These are phyloP conservation scores for Polymixis lichenea DNA, from an alignment of 2,888 invertebrate genomes.

Conservation along the genomic window DNA sequence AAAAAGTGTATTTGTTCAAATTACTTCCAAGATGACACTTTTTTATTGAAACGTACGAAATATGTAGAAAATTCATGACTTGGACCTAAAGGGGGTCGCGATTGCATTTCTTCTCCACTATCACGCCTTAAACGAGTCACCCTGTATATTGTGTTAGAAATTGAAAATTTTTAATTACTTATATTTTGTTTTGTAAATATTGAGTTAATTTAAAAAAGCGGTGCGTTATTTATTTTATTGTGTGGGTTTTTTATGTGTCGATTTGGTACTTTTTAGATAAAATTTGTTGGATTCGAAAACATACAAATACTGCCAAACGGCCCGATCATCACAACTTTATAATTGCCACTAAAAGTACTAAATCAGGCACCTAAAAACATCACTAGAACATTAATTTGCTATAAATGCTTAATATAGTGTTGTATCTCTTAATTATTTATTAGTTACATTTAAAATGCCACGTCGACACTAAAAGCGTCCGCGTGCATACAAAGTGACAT, in stretches of 20 bases:
- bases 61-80: constrained; percentile 15
- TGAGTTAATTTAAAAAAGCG: constrained; percentile 44
- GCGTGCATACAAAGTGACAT: constrained; percentile 40
- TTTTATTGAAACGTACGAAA: constrained; percentile 4
- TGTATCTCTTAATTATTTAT: constrained; percentile 50
- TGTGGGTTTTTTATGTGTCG: constrained; percentile 20
- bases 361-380: constrained; percentile 4
- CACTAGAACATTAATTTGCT: constrained; percentile 37
- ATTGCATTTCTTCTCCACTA: constrained; percentile 39
- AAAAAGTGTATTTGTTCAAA: constrained; percentile 3
- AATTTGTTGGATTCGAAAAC: no score
- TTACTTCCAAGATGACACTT: constrained; percentile 9
- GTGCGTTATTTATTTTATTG: constrained; percentile 59
- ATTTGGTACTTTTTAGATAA: constrained; percentile 17
- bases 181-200: constrained; percentile 65
- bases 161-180: constrained; percentile 18
- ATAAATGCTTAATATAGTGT: constrained; percentile 48
- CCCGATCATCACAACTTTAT: constrained; percentile 2
- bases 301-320: neutral
- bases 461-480: constrained; percentile 50
- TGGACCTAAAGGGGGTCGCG: constrained; percentile 4
- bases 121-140: constrained; percentile 47
- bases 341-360: constrained; percentile 8
- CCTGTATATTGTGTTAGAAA: constrained; percentile 45
- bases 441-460: constrained; percentile 32